phyloP scores from a whole-genome alignment of 2,113 vertebrate species.

The Cyprinodon tularosa region DNA sequence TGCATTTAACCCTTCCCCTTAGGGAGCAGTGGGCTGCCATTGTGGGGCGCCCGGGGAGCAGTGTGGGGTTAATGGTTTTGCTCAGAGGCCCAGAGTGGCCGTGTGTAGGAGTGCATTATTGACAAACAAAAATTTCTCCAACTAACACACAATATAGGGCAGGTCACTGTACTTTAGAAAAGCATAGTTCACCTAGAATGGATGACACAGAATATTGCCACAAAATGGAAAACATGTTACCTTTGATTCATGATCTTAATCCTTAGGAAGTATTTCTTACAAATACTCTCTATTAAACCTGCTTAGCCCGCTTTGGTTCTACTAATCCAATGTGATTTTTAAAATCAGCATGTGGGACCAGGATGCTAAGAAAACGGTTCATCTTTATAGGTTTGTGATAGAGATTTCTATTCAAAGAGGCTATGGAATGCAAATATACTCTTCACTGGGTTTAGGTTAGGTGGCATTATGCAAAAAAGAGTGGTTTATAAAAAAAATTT shows the following conservation, averaged over 20 bases:
- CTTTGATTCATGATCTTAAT: background rate
- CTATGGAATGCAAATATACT: background rate
- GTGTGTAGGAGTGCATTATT: background rate
- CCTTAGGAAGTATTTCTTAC: background rate
- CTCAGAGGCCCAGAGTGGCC: too few species aligned
- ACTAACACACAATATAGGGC: background rate
- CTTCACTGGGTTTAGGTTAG: background rate
- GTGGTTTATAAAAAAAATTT: slow-evolving; percentile 32
- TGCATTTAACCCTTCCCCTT: too few species aligned
- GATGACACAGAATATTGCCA: background rate
- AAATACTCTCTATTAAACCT: background rate
- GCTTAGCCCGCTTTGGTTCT: background rate
- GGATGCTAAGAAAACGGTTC: background rate
- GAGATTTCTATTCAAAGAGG: too few species aligned
- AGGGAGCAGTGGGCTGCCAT: too few species aligned
- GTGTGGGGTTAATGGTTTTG: too few species aligned
- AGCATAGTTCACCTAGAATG: background rate
- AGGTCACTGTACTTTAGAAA: background rate
- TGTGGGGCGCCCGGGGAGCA: too few species aligned
- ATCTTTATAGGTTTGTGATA: background rate
- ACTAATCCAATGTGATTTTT: background rate
- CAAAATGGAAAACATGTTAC: background rate
- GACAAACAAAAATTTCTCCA: background rate
- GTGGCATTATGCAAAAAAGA: slow-evolving; percentile 39
- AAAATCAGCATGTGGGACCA: background rate